These are phyloP conservation scores for Crematogaster levior DNA, from an alignment of 2,888 invertebrate genomes.

Conservation along the genomic window DNA sequence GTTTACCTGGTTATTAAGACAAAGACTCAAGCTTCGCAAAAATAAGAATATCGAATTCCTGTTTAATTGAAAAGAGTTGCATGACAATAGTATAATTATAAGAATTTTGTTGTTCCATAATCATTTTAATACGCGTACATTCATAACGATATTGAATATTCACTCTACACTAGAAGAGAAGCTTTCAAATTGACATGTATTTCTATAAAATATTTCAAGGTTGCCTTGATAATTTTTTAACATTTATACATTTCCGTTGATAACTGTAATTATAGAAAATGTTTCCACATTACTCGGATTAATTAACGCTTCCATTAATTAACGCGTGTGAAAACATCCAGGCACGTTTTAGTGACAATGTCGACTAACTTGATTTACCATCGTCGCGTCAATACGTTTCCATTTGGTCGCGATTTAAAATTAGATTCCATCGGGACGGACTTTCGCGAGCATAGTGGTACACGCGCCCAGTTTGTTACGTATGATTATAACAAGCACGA, in stretches of 20 bases:
- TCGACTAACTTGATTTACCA: slow-evolving; percentile 34
- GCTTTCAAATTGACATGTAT: neutral
- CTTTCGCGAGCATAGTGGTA: slow-evolving; percentile 23
- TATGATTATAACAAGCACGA: slow-evolving; percentile 24
- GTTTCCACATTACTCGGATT: neutral
- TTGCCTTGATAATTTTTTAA: neutral
- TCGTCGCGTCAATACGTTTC: slow-evolving; percentile 9
- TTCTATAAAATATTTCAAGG: neutral
- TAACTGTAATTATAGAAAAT: neutral
- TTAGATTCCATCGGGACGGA: slow-evolving; percentile 29
- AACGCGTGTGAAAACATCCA: neutral
- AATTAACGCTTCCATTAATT: slow-evolving; percentile 31
- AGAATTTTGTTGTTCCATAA: neutral
- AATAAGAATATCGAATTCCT: slow-evolving; percentile 18
- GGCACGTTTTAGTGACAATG: slow-evolving; percentile 1
- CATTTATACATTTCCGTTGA: neutral
- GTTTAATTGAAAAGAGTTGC: slow-evolving; percentile 27
- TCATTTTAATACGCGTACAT: neutral
- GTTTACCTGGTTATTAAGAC: slow-evolving; percentile 37
- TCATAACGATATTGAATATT: neutral
- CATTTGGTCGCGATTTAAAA: slow-evolving; percentile 42
- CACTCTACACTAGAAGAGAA: neutral
- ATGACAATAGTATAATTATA: slow-evolving; percentile 9
- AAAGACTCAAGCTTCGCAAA: neutral
- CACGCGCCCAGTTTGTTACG: slow-evolving; percentile 11